Evolutionary conservation across 2,888 invertebrate genomes (phyloP), one percentile per base, ranked within the genome.

Genomic region (Eulithis testata): DNA sequence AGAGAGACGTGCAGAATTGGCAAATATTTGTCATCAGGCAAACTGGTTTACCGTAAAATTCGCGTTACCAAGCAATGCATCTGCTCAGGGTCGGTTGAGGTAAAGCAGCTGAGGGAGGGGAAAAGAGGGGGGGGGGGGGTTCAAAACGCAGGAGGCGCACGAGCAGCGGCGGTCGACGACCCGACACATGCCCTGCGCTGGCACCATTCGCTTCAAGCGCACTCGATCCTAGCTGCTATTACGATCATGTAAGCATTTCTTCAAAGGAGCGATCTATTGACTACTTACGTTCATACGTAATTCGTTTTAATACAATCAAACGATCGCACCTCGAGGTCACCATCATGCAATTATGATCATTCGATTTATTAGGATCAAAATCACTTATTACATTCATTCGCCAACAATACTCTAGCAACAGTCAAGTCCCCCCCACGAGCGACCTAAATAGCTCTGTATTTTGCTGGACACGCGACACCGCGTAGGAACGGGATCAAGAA

Each of bases 21-120:
- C 68, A 79, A 80, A 80, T 81, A 85, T 85, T 72, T 89, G 88
- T 88, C 87, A 85, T 83, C 80, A 79, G 76, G 81, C 73, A 86
- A 89, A 90, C 92, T 85, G 91, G 91, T 93, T 92, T 90, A 85
- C 87, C 87, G 86, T 89, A 86, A 93, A 91, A 88, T 91, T 91
- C 84, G 91, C 91, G 87, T 89, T 91, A 87, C 91, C 86, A 87
- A 82, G 88, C 89, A 84, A 88, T 91, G 90, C 91, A 91, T 88
- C 89, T 87, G 83, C 84, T 72, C 88, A 87, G 90, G 89, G 85
- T 87, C 86, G 85, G 83, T 82, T 81, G 86, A 84, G 85, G 88
- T 83, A 85, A 83, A 85, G 85, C 82, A 81, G 80, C 76, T 78
- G 73, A 79, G 82, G 83, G 81, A 81, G 82, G 84, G 83, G 85